A percentile compares a stretch with the other conserved stretches of the same genome.
Evolutionary conservation across 2,797 vertebrate species (phyloP).

Genomic region (Crypturellus tataupa): DNA sequence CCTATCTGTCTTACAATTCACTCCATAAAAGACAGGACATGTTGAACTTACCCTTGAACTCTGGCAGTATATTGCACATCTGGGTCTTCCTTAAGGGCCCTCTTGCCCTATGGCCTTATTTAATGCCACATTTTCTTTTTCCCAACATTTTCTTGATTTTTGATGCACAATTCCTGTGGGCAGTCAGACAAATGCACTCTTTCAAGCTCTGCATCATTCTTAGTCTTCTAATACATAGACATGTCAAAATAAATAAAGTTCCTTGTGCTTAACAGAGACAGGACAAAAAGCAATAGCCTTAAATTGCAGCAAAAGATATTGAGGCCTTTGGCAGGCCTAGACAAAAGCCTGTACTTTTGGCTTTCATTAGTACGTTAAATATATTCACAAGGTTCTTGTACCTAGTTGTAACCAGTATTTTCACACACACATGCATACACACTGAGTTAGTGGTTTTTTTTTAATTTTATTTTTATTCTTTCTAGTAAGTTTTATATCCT

Average conservation of each 20-base stretch:
- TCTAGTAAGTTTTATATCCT: not conserved
- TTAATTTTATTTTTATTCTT: too few species aligned
- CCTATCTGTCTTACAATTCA: not conserved
- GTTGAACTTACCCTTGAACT: not conserved
- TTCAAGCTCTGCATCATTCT: not conserved
- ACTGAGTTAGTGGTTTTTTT: too few species aligned
- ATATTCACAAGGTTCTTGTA: too few species aligned
- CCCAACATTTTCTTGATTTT: not conserved
- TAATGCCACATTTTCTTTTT: not conserved
- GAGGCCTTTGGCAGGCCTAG: not conserved
- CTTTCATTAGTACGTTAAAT: constrained; percentile 39
- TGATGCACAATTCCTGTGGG: not conserved
- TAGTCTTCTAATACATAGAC: not conserved
- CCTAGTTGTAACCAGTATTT: too few species aligned
- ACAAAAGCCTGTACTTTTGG: not conserved
- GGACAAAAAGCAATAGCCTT: not conserved
- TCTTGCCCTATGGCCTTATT: not conserved
- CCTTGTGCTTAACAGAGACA: not conserved
- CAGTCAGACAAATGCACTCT: not conserved
- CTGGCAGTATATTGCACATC: not conserved
- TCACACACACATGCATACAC: too few species aligned
- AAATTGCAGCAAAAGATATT: not conserved
- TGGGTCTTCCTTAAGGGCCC: not conserved
- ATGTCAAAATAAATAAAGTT: not conserved
- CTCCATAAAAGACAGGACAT: not conserved